phyloP scores from a whole-genome alignment of 2,797 vertebrate species.

The Aulostomus chinensis region DNA sequence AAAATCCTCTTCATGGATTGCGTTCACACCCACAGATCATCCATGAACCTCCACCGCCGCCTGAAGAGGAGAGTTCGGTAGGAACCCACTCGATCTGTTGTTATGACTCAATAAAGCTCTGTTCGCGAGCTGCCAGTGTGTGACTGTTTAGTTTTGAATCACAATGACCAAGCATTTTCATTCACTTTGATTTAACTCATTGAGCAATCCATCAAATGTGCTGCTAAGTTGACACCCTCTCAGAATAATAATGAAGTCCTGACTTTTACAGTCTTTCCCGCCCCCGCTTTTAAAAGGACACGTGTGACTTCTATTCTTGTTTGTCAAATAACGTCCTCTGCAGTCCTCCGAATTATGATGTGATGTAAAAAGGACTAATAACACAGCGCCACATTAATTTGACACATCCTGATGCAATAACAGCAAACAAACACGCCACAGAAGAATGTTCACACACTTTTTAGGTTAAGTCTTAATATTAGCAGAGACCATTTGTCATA shows the following conservation, averaged over 20 bases:
- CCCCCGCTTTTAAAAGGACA: not conserved
- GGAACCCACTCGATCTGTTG: slow-evolving; percentile 54
- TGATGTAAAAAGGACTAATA: slow-evolving; percentile 3
- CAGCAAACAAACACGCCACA: no score
- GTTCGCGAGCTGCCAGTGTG: slow-evolving; percentile 21
- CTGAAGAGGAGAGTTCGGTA: slow-evolving; percentile 93
- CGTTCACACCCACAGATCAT: slow-evolving; percentile 88
- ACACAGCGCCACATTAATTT: slow-evolving; percentile 4
- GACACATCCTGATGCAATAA: no score
- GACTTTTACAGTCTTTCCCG: slow-evolving; percentile 3
- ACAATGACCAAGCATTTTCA: slow-evolving; percentile 19
- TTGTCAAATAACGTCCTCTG: slow-evolving; percentile 9
- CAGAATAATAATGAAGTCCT: slow-evolving; percentile 28
- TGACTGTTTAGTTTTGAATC: slow-evolving; percentile 35
- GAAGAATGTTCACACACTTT: no score
- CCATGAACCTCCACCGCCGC: slow-evolving; percentile 90
- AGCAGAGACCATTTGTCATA: slow-evolving; percentile 39
- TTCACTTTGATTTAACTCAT: slow-evolving; percentile 12
- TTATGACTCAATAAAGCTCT: not conserved
- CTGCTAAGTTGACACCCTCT: slow-evolving; percentile 32
- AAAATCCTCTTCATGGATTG: no score
- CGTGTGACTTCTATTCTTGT: slow-evolving; percentile 5
- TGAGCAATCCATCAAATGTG: slow-evolving; percentile 28
- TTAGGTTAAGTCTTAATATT: no score
- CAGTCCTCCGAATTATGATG: not conserved